These are phyloP conservation scores for Caenorhabditis latens DNA, from an alignment of 1,140 invertebrate species.

Conservation along the genomic window DNA sequence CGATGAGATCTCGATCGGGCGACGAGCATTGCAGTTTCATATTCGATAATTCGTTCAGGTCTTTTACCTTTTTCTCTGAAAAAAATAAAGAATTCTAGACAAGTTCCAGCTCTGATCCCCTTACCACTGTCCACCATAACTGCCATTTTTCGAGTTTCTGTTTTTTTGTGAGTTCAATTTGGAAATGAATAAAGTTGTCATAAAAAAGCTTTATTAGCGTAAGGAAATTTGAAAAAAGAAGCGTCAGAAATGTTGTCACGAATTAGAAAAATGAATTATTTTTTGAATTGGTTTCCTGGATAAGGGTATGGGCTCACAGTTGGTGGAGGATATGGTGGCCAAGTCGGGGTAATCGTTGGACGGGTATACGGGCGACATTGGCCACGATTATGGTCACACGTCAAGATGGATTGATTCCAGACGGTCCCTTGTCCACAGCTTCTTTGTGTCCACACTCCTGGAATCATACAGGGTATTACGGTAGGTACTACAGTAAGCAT, in stretches of 20 bases:
- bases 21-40: constrained; percentile 24
- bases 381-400: constrained; percentile 21
- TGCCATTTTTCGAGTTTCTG: no score
- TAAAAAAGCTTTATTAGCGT: neutral
- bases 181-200: neutral
- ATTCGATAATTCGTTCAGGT: neutral
- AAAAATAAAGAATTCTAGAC: neutral
- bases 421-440: constrained; percentile 12
- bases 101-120: no score
- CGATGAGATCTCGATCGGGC: constrained; percentile 2
- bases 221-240: no score
- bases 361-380: neutral
- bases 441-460: neutral
- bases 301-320: neutral
- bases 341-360: neutral
- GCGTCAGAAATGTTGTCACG: no score
- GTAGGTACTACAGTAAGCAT: no score
- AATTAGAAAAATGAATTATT: neutral
- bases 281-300: neutral
- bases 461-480: neutral
- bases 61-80: constrained; percentile 19
- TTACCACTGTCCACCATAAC: no score
- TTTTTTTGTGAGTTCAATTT: neutral
- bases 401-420: constrained; percentile 1
- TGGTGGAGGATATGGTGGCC: neutral